Percentiles rank a stretch among this genome's conserved stretches.
Conservation (phyloP, 2,888 invertebrate genomes). For the Aplocera efformata region DNA sequence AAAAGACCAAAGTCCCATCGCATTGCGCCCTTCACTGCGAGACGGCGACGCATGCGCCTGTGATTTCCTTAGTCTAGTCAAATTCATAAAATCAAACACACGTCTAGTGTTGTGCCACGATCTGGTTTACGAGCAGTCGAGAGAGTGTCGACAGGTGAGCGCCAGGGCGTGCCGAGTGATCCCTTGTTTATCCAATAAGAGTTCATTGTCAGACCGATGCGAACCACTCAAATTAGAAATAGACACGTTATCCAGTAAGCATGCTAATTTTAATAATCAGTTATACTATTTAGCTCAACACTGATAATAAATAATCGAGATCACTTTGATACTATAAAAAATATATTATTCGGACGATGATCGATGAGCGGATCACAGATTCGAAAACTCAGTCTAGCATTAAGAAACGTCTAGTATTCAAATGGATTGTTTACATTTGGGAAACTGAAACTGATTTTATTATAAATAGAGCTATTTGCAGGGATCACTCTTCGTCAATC, state of each 20-base stretch:
- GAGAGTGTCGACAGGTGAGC: constrained; percentile 61
- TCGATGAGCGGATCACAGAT: too few relatives aligned
- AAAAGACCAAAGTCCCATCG: too few relatives aligned
- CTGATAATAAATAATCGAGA: too few relatives aligned
- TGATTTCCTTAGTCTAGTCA: constrained; percentile 6
- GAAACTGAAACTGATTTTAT: too few relatives aligned
- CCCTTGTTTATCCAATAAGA: constrained; percentile 69
- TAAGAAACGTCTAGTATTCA: constrained; percentile 16
- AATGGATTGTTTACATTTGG: constrained; percentile 11
- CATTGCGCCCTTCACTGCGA: too few relatives aligned
- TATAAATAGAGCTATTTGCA: too few relatives aligned
- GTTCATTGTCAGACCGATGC: constrained; percentile 77
- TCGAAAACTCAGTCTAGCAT: constrained; percentile 3
- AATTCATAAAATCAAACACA: constrained; percentile 55
- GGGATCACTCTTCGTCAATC: constrained; percentile 24
- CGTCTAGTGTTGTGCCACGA: constrained; percentile 58
- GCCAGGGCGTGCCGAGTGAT: constrained; percentile 69
- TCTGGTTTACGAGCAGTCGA: constrained; percentile 68
- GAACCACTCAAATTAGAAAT: constrained; percentile 50
- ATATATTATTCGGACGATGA: too few relatives aligned
- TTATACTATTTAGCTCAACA: too few relatives aligned
- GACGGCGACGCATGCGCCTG: too few relatives aligned
- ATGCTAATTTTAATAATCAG: too few relatives aligned
- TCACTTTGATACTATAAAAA: too few relatives aligned
- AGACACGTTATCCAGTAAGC: too few relatives aligned